Evolutionary conservation across 2,113 vertebrate genomes (phyloP), one percentile per base, ranked within the genome.

Genomic region (Neotoma lepida): DNA sequence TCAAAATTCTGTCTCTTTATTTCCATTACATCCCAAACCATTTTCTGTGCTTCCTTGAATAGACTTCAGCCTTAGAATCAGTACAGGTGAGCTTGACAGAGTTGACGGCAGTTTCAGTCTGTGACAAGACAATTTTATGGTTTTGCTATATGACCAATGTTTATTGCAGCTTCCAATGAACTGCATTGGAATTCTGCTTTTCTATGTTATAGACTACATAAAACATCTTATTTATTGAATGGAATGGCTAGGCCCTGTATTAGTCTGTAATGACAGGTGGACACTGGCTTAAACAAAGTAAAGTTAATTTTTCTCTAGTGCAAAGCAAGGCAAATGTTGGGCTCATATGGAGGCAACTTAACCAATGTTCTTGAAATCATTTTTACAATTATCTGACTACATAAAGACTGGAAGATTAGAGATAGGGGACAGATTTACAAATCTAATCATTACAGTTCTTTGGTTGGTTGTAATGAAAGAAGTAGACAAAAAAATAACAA

Each of bases 141-240:
- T 73, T 93, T 86, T 54, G 9, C 30, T 89, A 1, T 88, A 78
- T 95, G 94, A 93, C 49, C 89, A 87, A 91, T 58, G 74, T 18
- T 74, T 54, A 91, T 46, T 73, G 24, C 4, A 24, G 9, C 51
- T 39, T 64, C 33, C 51, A 26, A 80, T 58, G 76, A 30, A 58
- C 39, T 44, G 20, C 82, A 30, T 0, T 86, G 41, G 24, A 89
- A 76, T 89, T 96, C 68, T 85, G 35, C 51, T 90, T 15, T 28
- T 71, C 22, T 20, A 56, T 20, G 14, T 71, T 30, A 41, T n/a
- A 88, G 28, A 26, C 7, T 78, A 26, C 41, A 80, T 56, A 63
- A 33, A 63, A 80, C 9, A 18, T 17, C 24, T 51, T 76, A 86
- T 61, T 22, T 68, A 76, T 33, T 22, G n/a, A 89, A 6, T 76